Percentiles rank a stretch among this genome's conserved stretches.
Conservation (phyloP, 2,888 invertebrate species). For the Chromoteleia sp. region DNA sequence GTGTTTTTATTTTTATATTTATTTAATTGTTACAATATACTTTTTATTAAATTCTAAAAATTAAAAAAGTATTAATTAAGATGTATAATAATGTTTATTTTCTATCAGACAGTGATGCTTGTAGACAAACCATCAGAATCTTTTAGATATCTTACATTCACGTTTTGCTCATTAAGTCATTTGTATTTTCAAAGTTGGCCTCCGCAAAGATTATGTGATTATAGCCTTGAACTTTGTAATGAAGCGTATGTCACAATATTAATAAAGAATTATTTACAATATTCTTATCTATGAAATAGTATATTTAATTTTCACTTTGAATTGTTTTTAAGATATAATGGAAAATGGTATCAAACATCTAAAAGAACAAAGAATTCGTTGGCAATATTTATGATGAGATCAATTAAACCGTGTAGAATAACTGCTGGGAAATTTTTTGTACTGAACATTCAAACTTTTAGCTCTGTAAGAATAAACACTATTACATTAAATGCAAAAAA, state of each 20-base stretch:
- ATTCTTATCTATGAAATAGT: no score
- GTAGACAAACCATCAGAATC: conserved; percentile 39
- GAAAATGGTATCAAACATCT: conserved; percentile 50
- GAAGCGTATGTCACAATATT: conserved; percentile 41
- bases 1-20: conserved; percentile 1
- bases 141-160: conserved; percentile 48
- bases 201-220: conserved; percentile 42
- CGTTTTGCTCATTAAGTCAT: conserved; percentile 46
- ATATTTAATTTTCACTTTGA: no score
- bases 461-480: conserved; percentile 34
- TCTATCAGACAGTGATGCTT: conserved; percentile 34
- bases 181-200: conserved; percentile 49
- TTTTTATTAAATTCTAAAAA: no score
- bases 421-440: conserved; percentile 58
- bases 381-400: conserved; percentile 53
- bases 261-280: no score
- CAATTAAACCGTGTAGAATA: conserved; percentile 42
- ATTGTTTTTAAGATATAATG: conserved; percentile 41
- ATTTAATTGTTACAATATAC: no score
- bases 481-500: no score
- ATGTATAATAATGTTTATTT: neutral
- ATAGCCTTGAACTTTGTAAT: conserved; percentile 32
- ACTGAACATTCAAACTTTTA: conserved; percentile 45
- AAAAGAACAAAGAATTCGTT: conserved; percentile 38
- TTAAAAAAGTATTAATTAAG: no score